Percentiles rank a stretch among this genome's conserved stretches.
Conservation (phyloP, 2,797 vertebrate genomes). For the Apogon talboti region DNA sequence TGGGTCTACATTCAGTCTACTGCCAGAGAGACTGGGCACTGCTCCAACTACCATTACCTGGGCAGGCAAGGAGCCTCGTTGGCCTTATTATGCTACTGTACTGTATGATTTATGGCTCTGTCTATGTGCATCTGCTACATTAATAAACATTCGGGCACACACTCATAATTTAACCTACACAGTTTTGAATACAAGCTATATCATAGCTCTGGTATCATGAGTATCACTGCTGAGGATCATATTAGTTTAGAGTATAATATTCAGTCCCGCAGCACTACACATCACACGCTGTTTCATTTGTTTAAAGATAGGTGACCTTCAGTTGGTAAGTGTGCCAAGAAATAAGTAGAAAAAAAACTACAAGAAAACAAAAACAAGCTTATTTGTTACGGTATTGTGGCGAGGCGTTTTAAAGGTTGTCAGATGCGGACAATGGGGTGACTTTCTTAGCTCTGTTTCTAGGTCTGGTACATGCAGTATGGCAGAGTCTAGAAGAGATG, state of each 20-base stretch:
- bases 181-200: conserved; percentile 48
- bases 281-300: conserved; percentile 18
- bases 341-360: background rate
- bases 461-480: conserved; percentile 25
- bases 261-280: background rate
- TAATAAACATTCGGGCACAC: conserved; percentile 71
- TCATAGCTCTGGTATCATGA: conserved; percentile 33
- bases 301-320: conserved; percentile 46
- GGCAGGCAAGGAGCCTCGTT: conserved; percentile 54
- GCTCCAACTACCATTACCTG: conserved; percentile 74
- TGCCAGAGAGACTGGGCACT: conserved; percentile 65
- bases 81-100: conserved; percentile 72
- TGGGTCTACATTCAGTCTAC: conserved; percentile 47
- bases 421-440: conserved; percentile 30
- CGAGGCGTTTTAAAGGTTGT: conserved; percentile 23
- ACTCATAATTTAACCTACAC: conserved; percentile 62
- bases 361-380: background rate
- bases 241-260: conserved; percentile 34
- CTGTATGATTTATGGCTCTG: conserved; percentile 71
- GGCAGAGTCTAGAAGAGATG: background rate
- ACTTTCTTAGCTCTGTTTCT: conserved; percentile 20
- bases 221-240: conserved; percentile 30
- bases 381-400: conserved; percentile 16
- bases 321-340: background rate
- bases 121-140: conserved; percentile 69